Evolutionary conservation across 2,113 vertebrate species (phyloP).

Genomic region (Neogale vison): DNA sequence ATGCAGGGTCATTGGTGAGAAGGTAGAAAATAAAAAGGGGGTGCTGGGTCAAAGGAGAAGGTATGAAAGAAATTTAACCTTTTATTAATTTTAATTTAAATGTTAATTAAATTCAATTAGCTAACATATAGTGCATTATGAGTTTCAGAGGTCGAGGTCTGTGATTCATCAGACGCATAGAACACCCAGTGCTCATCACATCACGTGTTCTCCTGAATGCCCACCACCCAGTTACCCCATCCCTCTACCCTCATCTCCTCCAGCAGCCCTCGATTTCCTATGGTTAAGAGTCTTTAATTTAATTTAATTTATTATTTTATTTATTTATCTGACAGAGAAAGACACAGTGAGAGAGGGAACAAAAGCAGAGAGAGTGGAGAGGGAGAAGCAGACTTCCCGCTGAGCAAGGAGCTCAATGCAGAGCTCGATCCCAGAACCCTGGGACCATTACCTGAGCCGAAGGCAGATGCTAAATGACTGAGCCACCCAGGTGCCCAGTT

Average conservation of each 20-base stretch:
- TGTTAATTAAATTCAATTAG: neutral
- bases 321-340: no score
- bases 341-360: no score
- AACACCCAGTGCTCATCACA: neutral
- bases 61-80: neutral
- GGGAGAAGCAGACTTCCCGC: no score
- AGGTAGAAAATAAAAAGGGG: rapidly evolving
- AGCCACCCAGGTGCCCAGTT: neutral
- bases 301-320: no score
- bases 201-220: neutral
- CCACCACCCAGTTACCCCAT: neutral
- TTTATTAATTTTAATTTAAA: neutral
- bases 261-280: neutral
- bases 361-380: no score
- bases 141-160: neutral
- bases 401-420: no score
- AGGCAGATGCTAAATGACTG: no score
- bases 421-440: no score
- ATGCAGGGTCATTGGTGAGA: neutral
- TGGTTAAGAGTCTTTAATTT: no score
- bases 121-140: neutral
- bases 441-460: no score
- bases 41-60: neutral
- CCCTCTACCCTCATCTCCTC: neutral
- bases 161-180: no score